These are phyloP conservation scores for Microcebus ravelobensis DNA, from an alignment of 2,113 vertebrate species.

Conservation along the genomic window DNA sequence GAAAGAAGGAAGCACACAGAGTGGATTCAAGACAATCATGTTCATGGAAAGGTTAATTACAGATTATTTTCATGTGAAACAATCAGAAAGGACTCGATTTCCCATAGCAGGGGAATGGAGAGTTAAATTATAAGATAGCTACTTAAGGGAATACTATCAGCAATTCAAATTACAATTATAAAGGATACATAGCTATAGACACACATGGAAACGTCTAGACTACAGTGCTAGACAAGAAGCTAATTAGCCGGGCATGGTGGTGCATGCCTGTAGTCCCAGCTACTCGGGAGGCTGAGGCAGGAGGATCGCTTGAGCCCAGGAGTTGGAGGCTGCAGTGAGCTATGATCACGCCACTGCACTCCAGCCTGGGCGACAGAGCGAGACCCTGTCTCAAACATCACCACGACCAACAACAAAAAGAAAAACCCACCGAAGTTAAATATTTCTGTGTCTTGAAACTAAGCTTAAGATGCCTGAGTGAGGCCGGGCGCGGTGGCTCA, in stretches of 20 bases:
- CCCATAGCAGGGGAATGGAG: neutral
- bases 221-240: neutral
- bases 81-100: neutral
- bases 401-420: too few species aligned
- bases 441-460: neutral
- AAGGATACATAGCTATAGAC: neutral
- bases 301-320: neutral
- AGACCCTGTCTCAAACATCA: too few species aligned
- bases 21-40: neutral
- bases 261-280: too few species aligned
- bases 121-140: neutral
- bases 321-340: neutral
- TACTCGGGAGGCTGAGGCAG: too few species aligned
- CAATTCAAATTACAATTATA: neutral
- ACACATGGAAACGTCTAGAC: neutral
- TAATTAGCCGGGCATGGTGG: too few species aligned
- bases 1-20: constrained; percentile 12
- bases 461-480: neutral
- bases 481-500: too few species aligned
- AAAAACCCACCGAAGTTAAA: neutral
- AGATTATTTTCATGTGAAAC: neutral
- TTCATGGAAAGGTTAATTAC: neutral
- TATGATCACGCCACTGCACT: too few species aligned
- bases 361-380: too few species aligned
- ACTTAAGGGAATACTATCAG: neutral